Base-by-base conservation (phyloP, 2,797 vertebrate genomes). In the Odontamblyopus rebecca region DNA sequence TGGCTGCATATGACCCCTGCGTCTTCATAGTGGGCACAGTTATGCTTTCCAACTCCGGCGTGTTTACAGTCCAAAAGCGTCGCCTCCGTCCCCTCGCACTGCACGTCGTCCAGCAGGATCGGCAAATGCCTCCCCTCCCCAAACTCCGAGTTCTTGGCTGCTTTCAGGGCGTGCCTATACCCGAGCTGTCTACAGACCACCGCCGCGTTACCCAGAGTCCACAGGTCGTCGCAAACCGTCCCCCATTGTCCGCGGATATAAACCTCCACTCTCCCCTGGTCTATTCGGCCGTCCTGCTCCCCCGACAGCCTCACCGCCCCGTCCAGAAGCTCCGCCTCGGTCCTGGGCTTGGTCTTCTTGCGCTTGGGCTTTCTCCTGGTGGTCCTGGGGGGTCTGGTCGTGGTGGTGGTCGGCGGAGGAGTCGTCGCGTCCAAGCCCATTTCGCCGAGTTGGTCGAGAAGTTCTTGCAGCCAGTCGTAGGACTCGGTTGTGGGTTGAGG, bases 151-250 rank as follows among this genome's bases (percentile, higher is more conserved):
- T 94, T 93, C 88, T 95, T 97, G 77, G 89, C 70, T 11, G 97
- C 97, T 56, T 95, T 92, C 29, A 93, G 77, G 0, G 80, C 94
- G 0, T 89, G 61, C 0, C 65, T 84, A 76, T 95, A 98, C 61
- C 97, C 97, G 54, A 98, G 89, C 91, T 98, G 97, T 44, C 82
- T 93, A 75, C 97, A 99, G 68, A 98, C 96, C 35, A 98, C 97
- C 0, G 81, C 65, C 0, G 96, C 96, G 0, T 94, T 95, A 0
- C 84, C 66, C 1, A 8, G 60, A 72, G 84, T 91, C 97, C 97
- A 98, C 6, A 95, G 88, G 0, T 98, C 97, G 0, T 98, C 97
- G 0, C 97, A 99, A 57, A 98, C 94, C 0, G 97, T 98, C 38
- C 97, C 97, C 97, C 97, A 98, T 61, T 93, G 72, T 0, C 95